Conservation (phyloP, 2,113 vertebrate species). For the Passer montanus region DNA sequence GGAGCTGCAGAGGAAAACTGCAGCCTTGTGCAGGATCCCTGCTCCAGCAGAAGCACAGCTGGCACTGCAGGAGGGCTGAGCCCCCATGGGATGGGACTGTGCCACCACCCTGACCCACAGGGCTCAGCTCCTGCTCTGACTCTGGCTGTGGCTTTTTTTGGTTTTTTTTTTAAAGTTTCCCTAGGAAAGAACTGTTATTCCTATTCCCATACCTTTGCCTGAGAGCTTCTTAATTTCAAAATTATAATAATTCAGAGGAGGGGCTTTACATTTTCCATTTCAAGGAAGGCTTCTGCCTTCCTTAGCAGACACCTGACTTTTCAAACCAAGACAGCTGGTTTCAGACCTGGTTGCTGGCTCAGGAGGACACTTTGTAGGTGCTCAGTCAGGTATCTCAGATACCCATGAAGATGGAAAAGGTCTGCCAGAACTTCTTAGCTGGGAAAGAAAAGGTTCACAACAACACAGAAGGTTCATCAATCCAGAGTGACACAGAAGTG, state of each 20-base stretch:
- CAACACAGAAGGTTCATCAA: not conserved
- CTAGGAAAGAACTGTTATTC: no score
- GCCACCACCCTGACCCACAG: no score
- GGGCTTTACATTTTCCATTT: not conserved
- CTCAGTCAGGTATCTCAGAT: not conserved
- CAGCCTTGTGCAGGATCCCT: no score
- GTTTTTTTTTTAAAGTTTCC: no score
- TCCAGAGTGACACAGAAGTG: accelerated
- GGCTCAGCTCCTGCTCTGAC: no score
- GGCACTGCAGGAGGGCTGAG: no score
- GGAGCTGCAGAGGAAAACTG: no score
- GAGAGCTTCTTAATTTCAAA: not conserved
- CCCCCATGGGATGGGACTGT: no score
- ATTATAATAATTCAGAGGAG: not conserved
- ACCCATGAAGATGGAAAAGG: accelerated
- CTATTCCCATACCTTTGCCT: no score
- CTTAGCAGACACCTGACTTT: not conserved
- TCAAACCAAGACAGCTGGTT: not conserved
- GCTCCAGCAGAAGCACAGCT: no score
- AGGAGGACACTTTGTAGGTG: not conserved
- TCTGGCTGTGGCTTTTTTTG: no score
- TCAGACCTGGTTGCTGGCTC: not conserved
- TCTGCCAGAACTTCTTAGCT: not conserved
- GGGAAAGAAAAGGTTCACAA: not conserved
- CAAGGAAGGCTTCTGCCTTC: not conserved